Evolutionary conservation across 2,888 invertebrate species (phyloP).

Genomic region (Graphium colonna): DNA sequence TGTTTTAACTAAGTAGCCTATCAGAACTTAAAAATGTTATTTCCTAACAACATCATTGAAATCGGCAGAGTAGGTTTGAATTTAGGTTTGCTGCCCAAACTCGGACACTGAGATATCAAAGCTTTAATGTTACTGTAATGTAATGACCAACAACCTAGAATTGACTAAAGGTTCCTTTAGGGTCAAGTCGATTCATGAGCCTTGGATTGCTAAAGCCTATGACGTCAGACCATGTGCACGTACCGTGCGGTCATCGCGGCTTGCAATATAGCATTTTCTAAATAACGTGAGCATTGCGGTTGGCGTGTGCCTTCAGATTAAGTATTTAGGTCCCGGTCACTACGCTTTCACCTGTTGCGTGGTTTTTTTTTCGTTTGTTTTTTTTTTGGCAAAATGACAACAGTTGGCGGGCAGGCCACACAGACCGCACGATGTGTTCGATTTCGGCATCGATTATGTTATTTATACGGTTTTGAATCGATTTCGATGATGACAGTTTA

Average conservation of each 20-base stretch:
- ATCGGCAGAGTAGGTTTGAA: neutral
- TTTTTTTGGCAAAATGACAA: conserved; percentile 22
- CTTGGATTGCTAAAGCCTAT: conserved; percentile 5
- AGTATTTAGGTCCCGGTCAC: conserved; percentile 34
- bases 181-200: conserved; percentile 1
- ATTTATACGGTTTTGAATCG: conserved; percentile 14
- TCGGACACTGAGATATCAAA: no score
- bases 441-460: conserved; percentile 18
- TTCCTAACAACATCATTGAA: no score
- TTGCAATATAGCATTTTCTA: conserved; percentile 12
- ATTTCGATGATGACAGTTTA: no score
- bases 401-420: conserved; percentile 24
- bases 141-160: no score
- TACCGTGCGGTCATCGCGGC: conserved; percentile 12
- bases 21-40: no score
- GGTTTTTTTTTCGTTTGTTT: conserved; percentile 10
- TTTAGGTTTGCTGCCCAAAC: no score
- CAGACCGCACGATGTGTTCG: conserved; percentile 17
- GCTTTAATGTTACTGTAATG: no score
- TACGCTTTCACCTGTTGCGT: conserved; percentile 34
- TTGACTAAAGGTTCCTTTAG: neutral
- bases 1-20: no score
- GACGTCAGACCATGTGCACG: conserved; percentile 17
- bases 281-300: conserved; percentile 33
- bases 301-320: conserved; percentile 30